Conservation (phyloP, 2,113 vertebrate species). For the Pelecanoides urinatrix region DNA sequence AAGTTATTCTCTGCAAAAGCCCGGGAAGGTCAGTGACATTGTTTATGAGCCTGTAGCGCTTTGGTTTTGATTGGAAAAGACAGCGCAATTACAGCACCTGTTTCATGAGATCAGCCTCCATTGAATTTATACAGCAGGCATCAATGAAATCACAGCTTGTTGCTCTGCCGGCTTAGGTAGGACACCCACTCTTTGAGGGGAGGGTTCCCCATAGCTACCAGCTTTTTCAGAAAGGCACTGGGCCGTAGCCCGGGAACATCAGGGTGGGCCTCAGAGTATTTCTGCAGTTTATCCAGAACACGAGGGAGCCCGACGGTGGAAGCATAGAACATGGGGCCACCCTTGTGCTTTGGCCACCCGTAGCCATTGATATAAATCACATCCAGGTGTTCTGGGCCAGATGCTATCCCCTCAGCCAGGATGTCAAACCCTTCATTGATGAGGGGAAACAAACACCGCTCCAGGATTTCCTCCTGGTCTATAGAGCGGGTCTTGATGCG, state of each 20-base stretch:
- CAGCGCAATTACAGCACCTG: not conserved
- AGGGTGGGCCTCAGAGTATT: constrained; percentile 77
- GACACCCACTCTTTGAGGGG: constrained; percentile 84
- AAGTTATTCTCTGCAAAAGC: not conserved
- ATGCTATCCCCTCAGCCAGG: constrained; percentile 85
- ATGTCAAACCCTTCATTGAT: constrained; percentile 90
- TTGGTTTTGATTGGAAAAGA: not conserved
- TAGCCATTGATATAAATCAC: constrained; percentile 88
- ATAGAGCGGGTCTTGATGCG: constrained; percentile 72
- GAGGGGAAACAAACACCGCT: constrained; percentile 84
- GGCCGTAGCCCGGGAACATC: constrained; percentile 83
- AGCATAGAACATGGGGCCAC: constrained; percentile 93
- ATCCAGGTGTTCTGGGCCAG: constrained; percentile 88
- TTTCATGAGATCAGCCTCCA: not conserved
- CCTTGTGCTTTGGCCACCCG: constrained; percentile 85
- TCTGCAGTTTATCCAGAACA: constrained; percentile 81
- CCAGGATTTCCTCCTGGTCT: constrained; percentile 83
- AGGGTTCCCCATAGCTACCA: constrained; percentile 83
- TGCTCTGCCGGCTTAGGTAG: constrained; percentile 52
- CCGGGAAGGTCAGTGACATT: not conserved
- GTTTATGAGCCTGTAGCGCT: not conserved
- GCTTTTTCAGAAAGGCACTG: constrained; percentile 78
- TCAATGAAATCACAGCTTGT: constrained; percentile 75
- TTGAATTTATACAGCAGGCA: not conserved
- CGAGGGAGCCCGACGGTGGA: constrained; percentile 78